Evolutionary conservation across 30 jellyfish, hydroid and myxozoan species (phyloP), one percentile per base, ranked within the genome.

Genomic region (Cassiopea andromeda): DNA sequence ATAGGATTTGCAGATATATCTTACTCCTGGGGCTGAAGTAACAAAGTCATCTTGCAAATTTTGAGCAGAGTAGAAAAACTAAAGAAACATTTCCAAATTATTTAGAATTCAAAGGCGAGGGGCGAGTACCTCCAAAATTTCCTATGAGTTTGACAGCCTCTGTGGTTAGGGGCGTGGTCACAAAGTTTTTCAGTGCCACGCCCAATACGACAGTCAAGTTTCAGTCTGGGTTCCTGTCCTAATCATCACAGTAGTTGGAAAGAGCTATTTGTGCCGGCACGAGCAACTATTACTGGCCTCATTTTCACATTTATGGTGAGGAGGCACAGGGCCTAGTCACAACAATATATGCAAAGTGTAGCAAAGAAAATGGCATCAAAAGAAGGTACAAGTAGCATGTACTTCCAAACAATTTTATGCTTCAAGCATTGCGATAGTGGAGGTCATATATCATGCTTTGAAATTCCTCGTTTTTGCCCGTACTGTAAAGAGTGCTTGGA

Each of bases 391-490:
- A 57, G 14, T 2, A 47, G 61, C 64, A 9, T 1, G 7, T 1
- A 19, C 10, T 61, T 48, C 16, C 50, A 66, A 43, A 48, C 58
- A 1, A 47, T 88, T 10, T n/a, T 81, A 17, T 88, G 95, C 49
- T 88, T 78, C 59, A 70, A 78, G 44, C 95, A 88, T 67, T 76
- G 87, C 47, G 48, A 46, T 15, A 15, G 79, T 47, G 95, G 85
- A 73, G 47, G 66, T 3, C 68, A 88, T 50, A 76, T 88, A 10
- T 88, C 90, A 1, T 88, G 95, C 72, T 88, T 88, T 54, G 19
- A 38, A 48, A 59, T 88, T 48, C 95, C 95, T 8, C 77, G 44
- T 19, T 12, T 2, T 14, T 88, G 95, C 48, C 91, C 95, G 69
- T 50, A 73, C 70, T 88, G 95, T 83, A 18, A 49, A 69, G 75